A percentile compares a stretch with the other conserved stretches of the same genome.
Conservation (phyloP, 2,113 vertebrate genomes). For the Petrocephalus zakoni region DNA sequence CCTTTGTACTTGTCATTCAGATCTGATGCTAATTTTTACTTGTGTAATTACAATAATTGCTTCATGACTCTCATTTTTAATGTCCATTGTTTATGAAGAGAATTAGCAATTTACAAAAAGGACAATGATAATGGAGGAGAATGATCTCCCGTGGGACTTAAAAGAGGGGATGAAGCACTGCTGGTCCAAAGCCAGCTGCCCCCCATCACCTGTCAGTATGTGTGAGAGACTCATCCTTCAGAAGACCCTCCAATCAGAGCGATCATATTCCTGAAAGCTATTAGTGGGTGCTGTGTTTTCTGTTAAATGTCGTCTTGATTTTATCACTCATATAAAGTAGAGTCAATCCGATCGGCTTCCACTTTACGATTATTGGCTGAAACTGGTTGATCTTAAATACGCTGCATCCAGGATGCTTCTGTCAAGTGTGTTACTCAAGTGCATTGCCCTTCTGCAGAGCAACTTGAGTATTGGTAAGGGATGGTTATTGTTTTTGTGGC, state of each 20-base stretch:
- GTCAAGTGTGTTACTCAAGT: not conserved
- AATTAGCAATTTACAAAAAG: not conserved
- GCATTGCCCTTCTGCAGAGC: not conserved
- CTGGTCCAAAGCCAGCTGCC: not conserved
- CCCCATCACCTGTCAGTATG: not conserved
- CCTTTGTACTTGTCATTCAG: not conserved
- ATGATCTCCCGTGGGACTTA: not conserved
- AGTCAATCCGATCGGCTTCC: not conserved
- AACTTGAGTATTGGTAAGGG: not conserved
- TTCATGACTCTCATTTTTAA: not conserved
- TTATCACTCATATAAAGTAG: not conserved
- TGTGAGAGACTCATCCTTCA: not conserved
- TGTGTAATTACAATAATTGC: not conserved
- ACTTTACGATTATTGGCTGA: not conserved
- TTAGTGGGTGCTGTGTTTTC: not conserved
- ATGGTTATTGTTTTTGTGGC: not conserved
- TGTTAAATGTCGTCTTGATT: not conserved
- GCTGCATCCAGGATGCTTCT: not conserved
- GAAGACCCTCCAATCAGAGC: not conserved
- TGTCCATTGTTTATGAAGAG: not conserved
- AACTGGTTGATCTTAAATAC: not conserved
- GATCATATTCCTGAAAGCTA: not conserved
- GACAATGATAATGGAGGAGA: not conserved
- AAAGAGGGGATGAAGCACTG: too few species aligned
- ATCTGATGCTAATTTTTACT: not conserved